Evolutionary conservation across 23 tunicate species (phyloP).

Genomic region (Pegea sp.): DNA sequence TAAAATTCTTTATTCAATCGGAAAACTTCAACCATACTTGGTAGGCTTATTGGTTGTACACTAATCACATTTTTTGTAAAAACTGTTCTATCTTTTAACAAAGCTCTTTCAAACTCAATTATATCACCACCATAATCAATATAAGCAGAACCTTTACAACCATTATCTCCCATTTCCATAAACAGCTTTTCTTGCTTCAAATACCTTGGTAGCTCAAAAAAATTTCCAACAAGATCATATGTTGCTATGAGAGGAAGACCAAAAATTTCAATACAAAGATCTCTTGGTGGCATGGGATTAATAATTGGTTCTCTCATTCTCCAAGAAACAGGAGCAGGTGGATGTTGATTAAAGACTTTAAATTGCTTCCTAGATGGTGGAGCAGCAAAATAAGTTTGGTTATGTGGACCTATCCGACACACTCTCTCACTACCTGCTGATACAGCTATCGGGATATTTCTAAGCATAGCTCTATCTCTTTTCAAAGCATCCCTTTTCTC

Average conservation of each 20-base stretch:
- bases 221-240: conserved; percentile 26
- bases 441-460: neutral
- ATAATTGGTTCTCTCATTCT: neutral
- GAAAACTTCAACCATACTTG: conserved; percentile 51
- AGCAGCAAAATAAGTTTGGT: too few relatives aligned
- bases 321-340: neutral
- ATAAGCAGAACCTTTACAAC: conserved; percentile 65
- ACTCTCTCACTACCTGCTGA: neutral
- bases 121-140: conserved; percentile 34
- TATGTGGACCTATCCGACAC: too few relatives aligned
- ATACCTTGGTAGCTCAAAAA: conserved; percentile 21
- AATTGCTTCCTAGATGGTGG: too few relatives aligned
- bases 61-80: conserved; percentile 42
- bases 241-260: conserved; percentile 38
- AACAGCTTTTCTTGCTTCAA: conserved; percentile 24
- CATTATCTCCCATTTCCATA: conserved; percentile 48
- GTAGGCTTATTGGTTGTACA: conserved; percentile 34
- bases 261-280: conserved; percentile 59
- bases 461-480: conserved; percentile 17
- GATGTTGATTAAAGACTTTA: neutral
- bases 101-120: conserved; percentile 33
- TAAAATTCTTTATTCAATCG: conserved; percentile 28
- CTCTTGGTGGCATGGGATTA: too few relatives aligned
- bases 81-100: conserved; percentile 37
- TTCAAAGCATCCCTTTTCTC: conserved; percentile 35